Base-by-base conservation (phyloP, 92 coral and sea anemone species). In the Heteractis magnifica region DNA sequence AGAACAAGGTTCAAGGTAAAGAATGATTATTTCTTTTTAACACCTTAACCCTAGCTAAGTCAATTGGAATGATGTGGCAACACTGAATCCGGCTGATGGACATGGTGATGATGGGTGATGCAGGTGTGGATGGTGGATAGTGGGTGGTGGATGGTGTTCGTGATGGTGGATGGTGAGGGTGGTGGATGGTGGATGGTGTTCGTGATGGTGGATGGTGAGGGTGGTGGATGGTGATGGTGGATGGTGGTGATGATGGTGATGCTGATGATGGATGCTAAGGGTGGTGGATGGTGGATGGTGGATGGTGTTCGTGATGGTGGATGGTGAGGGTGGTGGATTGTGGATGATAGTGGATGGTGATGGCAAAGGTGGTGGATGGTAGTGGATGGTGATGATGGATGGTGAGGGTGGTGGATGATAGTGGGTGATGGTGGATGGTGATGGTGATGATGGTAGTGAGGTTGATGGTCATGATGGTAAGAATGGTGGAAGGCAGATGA, bases 1-100 rank as follows among this genome's bases (percentile, higher is more conserved):
- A 94, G 51, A 44, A 72, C 64, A 96, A 90, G 78, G 83, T 86
- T 48, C 97, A 96, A 79, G 99, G 99, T 96, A 82, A 21, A 15
- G 64, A 23, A 51, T 18, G 16, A 15, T 15, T 3, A 6, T 72
- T 51, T 56, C 82, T 20, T 10, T 60, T 51, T 6, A 16, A 49
- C 79, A 19, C 20, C 44, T 34, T 34, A 34, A 34, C 44, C 44
- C 44, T 34, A 34, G 44, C 44, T 0, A 34, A 34, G 44, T 34
- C 44, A 34, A 34, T 2, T 26, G 26, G 26, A 26, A 26, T 26
- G 26, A 26, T 1, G 26, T 26, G 26, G 26, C 26, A 26, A 26
- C 26, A 26, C 26, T 26, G 26, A 26, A 26, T 26, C 1, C 26
- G 2, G 12, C 11, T 56, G 15, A 56, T 56, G 26, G 26, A 26